Conservation (phyloP, 2,888 invertebrate species). For the Epiblema foenella region DNA sequence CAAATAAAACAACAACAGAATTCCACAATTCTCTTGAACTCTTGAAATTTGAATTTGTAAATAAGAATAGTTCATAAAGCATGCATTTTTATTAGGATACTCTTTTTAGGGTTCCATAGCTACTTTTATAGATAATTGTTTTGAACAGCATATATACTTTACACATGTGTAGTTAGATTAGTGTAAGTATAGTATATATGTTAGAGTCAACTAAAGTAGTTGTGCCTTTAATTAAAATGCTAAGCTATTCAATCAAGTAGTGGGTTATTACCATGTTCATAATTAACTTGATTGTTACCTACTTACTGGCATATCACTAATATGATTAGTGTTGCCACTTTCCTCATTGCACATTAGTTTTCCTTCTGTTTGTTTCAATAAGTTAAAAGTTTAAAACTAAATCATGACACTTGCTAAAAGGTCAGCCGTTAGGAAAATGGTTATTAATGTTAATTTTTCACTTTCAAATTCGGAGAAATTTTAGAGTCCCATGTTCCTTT, state of each 20-base stretch:
- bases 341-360: background rate
- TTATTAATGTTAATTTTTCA: background rate
- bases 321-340: background rate
- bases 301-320: background rate
- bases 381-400: too few species aligned
- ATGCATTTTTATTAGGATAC: too few species aligned
- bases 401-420: background rate
- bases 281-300: background rate
- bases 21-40: too few species aligned
- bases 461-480: background rate
- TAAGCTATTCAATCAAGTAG: background rate
- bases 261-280: background rate
- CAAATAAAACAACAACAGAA: too few species aligned
- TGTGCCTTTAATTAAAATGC: background rate
- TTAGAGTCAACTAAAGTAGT: too few species aligned
- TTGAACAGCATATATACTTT: too few species aligned
- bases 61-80: too few species aligned
- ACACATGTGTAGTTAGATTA: too few species aligned
- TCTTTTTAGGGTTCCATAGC: too few species aligned
- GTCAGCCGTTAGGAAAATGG: background rate
- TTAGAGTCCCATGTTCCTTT: background rate
- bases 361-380: background rate
- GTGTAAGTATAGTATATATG: too few species aligned
- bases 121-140: too few species aligned
- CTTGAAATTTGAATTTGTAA: too few species aligned